Evolutionary conservation across 2,113 vertebrate genomes (phyloP).

Genomic region (Henicopernis longicauda): DNA sequence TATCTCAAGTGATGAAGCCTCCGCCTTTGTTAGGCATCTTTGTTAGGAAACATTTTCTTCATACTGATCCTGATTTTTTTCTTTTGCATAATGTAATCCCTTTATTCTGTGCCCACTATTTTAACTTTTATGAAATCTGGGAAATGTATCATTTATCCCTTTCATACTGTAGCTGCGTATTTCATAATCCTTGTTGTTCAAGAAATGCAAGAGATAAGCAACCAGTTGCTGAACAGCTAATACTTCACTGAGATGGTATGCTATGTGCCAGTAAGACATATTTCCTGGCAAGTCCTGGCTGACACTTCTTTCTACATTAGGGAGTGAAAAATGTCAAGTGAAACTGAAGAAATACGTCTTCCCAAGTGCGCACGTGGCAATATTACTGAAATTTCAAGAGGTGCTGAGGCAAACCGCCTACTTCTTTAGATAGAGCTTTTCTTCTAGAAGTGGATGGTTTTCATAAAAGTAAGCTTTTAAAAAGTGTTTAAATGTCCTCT

Average conservation of each 20-base stretch:
- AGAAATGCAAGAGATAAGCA: not conserved
- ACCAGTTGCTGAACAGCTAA: not conserved
- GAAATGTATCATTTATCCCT: not conserved
- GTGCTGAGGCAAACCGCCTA: slow-evolving; percentile 10
- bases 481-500: not conserved
- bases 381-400: slow-evolving; percentile 20
- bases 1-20: not conserved
- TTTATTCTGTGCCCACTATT: not conserved
- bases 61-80: not conserved
- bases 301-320: not conserved
- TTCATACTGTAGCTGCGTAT: not conserved
- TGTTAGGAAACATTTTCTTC: slow-evolving; percentile 16
- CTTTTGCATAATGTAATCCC: not conserved
- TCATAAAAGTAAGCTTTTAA: not conserved
- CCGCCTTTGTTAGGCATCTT: not conserved
- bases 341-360: not conserved
- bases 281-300: not conserved
- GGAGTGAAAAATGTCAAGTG: slow-evolving; percentile 14
- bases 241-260: not conserved
- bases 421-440: not conserved
- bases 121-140: not conserved
- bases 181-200: not conserved
- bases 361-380: not conserved
- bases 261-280: not conserved
- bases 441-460: slow-evolving; percentile 6